These are phyloP conservation scores for Benitochromis conjunctus DNA, from an alignment of 2,113 vertebrate species.

Conservation along the genomic window DNA sequence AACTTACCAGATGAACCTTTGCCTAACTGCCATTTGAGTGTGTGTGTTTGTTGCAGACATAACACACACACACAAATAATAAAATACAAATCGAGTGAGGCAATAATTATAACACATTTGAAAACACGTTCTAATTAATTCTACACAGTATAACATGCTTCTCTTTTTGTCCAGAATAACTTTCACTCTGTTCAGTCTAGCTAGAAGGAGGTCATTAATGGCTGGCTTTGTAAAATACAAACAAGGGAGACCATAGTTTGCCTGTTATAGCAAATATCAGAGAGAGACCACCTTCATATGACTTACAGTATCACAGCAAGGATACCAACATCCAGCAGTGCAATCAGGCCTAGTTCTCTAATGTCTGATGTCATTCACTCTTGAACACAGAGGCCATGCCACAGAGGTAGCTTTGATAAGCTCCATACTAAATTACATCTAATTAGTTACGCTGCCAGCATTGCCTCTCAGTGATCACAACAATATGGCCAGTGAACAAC, in stretches of 20 bases:
- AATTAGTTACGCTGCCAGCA: constrained; percentile 41
- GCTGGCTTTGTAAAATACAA: constrained; percentile 27
- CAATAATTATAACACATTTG: neutral
- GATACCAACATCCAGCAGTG: constrained; percentile 9
- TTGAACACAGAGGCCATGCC: constrained; percentile 5
- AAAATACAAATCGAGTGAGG: neutral
- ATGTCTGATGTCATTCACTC: constrained; percentile 26
- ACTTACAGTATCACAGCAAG: constrained; percentile 11
- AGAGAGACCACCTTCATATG: constrained; percentile 5
- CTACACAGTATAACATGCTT: neutral
- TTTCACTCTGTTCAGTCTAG: constrained; percentile 11
- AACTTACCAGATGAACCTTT: neutral
- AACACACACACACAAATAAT: no score
- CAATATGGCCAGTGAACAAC: constrained; percentile 9
- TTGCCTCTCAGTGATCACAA: neutral
- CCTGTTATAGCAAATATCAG: constrained; percentile 20
- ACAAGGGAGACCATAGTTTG: constrained; percentile 15
- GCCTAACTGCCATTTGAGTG: neutral
- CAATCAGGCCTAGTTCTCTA: constrained; percentile 16
- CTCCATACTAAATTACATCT: constrained; percentile 27
- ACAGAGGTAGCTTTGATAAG: constrained; percentile 28
- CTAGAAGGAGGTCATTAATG: constrained; percentile 58
- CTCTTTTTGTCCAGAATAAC: neutral
- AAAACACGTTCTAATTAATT: neutral
- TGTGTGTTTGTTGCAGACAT: no score